Percentiles rank a stretch among this genome's conserved stretches.
These are phyloP conservation scores for Calephelis nemesis DNA, from an alignment of 1,140 invertebrate genomes.

Conservation along the genomic window DNA sequence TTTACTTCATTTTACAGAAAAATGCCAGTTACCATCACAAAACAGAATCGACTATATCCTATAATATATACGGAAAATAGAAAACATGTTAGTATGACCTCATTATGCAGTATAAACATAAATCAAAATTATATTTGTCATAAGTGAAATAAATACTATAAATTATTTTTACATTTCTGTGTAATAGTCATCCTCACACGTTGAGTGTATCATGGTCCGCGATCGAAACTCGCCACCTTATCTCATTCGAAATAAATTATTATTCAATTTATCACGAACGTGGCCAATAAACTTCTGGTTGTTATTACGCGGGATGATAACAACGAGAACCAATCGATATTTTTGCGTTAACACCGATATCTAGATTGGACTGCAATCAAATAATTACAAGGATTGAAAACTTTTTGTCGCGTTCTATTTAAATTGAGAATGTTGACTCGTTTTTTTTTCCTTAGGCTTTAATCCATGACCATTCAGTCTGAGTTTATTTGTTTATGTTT, in stretches of 20 bases:
- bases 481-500: not conserved
- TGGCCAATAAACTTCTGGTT: conserved; percentile 68
- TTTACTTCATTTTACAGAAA: no score
- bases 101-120: not conserved
- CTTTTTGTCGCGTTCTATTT: not conserved
- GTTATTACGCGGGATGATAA: conserved; percentile 69
- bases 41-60: no score
- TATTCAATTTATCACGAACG: conserved; percentile 73
- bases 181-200: conserved; percentile 43
- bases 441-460: conserved; percentile 21
- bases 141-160: conserved; percentile 33
- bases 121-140: conserved; percentile 18
- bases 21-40: no score
- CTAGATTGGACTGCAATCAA: conserved; percentile 21
- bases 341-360: conserved; percentile 35
- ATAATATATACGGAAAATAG: no score
- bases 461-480: conserved; percentile 26
- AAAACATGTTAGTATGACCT: no score
- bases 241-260: conserved; percentile 71
- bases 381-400: conserved; percentile 23
- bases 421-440: conserved; percentile 2
- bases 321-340: conserved; percentile 51
- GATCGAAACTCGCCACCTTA: conserved; percentile 52
- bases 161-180: conserved; percentile 35
- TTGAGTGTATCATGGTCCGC: conserved; percentile 48